Conservation (phyloP, 2,888 invertebrate genomes). For the Tigriopus californicus region DNA sequence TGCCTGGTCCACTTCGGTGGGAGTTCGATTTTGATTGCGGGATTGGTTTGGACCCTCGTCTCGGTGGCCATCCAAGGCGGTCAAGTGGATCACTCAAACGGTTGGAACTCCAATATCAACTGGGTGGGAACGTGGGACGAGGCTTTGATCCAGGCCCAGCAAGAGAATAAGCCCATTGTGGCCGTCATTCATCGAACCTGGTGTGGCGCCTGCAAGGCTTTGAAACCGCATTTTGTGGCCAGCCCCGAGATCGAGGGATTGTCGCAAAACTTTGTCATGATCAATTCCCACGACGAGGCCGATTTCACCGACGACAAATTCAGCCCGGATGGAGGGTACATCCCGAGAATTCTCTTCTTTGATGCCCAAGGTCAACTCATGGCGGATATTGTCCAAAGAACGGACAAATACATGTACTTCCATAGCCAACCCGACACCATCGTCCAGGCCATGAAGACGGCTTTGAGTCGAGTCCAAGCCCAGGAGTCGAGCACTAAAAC, state of each 20-base stretch:
- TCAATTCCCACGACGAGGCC: not conserved
- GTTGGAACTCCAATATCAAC: not conserved
- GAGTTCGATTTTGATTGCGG: too few species aligned
- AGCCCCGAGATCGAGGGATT: not conserved
- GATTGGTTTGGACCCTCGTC: not conserved
- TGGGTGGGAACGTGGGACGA: not conserved
- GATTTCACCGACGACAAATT: not conserved
- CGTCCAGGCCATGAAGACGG: not conserved
- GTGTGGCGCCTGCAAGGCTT: not conserved
- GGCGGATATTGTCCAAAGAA: not conserved
- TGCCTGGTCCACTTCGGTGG: not conserved
- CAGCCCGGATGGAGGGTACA: not conserved
- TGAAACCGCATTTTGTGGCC: not conserved
- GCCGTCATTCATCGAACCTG: not conserved
- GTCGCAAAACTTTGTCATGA: not conserved
- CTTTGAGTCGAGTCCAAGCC: not conserved
- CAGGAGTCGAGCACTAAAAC: not conserved
- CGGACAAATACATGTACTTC: not conserved
- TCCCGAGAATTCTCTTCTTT: conserved; percentile 1
- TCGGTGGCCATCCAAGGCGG: not conserved
- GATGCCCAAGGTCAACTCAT: not conserved
- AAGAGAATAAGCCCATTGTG: not conserved
- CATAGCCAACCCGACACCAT: not conserved
- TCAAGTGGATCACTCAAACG: not conserved
- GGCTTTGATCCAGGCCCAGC: not conserved